phyloP scores from a whole-genome alignment of 1,140 invertebrate genomes.

The Pectinophora gossypiella region DNA sequence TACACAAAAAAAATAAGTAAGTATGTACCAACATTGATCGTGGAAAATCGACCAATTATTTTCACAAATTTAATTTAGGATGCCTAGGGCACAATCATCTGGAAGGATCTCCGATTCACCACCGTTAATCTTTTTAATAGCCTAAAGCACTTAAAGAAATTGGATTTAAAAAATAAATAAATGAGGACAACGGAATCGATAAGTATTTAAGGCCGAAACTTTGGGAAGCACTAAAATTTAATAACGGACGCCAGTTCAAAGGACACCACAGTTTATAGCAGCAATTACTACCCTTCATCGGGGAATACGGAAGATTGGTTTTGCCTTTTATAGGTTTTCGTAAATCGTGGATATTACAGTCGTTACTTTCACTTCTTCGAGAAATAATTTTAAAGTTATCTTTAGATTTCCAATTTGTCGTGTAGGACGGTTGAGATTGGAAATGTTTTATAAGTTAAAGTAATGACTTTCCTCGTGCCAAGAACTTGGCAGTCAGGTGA shows the following conservation, averaged over 20 bases:
- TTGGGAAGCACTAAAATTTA: slow-evolving; percentile 57
- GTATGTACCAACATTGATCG: too few species aligned
- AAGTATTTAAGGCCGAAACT: slow-evolving; percentile 50
- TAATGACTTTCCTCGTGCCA: background rate
- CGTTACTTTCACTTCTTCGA: slow-evolving; percentile 25
- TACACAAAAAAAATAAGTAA: too few species aligned
- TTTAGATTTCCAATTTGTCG: slow-evolving; percentile 4
- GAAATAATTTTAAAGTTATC: slow-evolving; percentile 6
- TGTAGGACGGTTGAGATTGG: background rate
- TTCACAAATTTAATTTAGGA: too few species aligned
- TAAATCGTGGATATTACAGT: slow-evolving; percentile 33
- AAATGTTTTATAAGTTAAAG: slow-evolving; percentile 2
- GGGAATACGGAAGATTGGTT: slow-evolving; percentile 60
- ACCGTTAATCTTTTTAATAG: slow-evolving; percentile 57
- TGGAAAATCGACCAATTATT: too few species aligned
- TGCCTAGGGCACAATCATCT: slow-evolving; percentile 8
- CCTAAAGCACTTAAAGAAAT: slow-evolving; percentile 39
- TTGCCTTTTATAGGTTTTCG: slow-evolving; percentile 52
- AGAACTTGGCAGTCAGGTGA: slow-evolving; percentile 1
- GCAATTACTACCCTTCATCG: slow-evolving; percentile 68
- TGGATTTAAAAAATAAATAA: slow-evolving; percentile 57
- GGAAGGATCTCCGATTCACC: slow-evolving; percentile 10
- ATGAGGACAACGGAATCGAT: slow-evolving; percentile 42
- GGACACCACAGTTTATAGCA: slow-evolving; percentile 59
- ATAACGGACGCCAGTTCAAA: slow-evolving; percentile 47